These are phyloP conservation scores for Drosophila hydei DNA, from an alignment of 1,140 invertebrate species.

Conservation along the genomic window DNA sequence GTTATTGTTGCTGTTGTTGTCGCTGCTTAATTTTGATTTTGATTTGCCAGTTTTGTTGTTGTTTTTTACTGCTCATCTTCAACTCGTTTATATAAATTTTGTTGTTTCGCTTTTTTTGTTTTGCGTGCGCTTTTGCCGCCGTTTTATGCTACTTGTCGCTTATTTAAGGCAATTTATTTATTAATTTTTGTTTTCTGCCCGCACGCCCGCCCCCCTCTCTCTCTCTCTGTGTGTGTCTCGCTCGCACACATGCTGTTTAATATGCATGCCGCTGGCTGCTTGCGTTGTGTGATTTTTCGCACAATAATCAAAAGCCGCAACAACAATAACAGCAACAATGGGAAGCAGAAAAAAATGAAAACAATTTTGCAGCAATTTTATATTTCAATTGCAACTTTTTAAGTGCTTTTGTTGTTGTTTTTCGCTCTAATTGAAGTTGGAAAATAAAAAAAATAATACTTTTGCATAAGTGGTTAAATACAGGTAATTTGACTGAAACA, in stretches of 20 bases:
- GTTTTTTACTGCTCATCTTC: slow-evolving; percentile 2
- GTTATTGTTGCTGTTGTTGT: slow-evolving; percentile 17
- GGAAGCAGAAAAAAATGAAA: slow-evolving; percentile 19
- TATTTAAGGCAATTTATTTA: slow-evolving; percentile 78
- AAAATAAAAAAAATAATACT: slow-evolving; percentile 9
- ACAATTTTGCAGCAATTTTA: slow-evolving; percentile 59
- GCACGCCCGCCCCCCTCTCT: background rate
- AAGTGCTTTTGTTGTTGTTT: slow-evolving; percentile 27
- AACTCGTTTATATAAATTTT: slow-evolving; percentile 2
- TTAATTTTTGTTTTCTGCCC: slow-evolving; percentile 44
- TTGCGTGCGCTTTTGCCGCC: slow-evolving; percentile 34
- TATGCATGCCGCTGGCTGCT: slow-evolving; percentile 70
- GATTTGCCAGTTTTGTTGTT: slow-evolving; percentile 50
- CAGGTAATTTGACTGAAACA: background rate
- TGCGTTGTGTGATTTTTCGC: slow-evolving; percentile 79
- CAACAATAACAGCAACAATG: slow-evolving; percentile 25
- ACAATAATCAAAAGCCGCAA: slow-evolving; percentile 71
- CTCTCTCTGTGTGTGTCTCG: background rate
- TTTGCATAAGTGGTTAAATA: background rate
- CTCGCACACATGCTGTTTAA: slow-evolving; percentile 49
- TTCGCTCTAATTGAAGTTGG: slow-evolving; percentile 36
- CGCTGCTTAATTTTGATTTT: slow-evolving; percentile 51
- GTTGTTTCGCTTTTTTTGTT: slow-evolving; percentile 16
- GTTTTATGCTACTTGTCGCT: slow-evolving; percentile 49
- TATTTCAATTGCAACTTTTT: slow-evolving; percentile 39